Evolutionary conservation across 2,797 vertebrate genomes (phyloP).

Genomic region (Rhinophrynus dorsalis): DNA sequence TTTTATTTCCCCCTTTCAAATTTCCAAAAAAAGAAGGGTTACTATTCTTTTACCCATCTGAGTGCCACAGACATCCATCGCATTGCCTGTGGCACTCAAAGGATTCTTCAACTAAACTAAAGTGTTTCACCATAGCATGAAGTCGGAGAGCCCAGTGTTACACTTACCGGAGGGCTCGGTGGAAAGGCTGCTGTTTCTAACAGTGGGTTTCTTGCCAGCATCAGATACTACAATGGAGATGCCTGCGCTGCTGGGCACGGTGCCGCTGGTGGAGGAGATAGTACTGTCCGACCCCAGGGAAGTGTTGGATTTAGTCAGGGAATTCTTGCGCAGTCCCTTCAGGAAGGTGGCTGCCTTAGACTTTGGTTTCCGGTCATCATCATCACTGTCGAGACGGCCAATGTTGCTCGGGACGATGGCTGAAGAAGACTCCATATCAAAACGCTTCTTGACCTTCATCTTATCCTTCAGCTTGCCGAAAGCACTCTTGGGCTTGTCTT

Average conservation of each 20-base stretch:
- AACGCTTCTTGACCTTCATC: constrained; percentile 83
- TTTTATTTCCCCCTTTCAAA: no score
- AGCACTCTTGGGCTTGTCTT: constrained; percentile 87
- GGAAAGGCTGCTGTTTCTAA: constrained; percentile 87
- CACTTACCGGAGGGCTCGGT: constrained; percentile 82
- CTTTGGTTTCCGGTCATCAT: constrained; percentile 83
- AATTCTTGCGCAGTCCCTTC: constrained; percentile 83
- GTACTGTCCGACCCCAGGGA: constrained; percentile 94
- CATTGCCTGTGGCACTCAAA: no score
- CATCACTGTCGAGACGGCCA: constrained; percentile 72
- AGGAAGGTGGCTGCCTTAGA: constrained; percentile 89
- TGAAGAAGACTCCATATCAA: constrained; percentile 79
- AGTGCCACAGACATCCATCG: no score
- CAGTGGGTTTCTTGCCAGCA: constrained; percentile 67
- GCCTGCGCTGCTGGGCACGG: constrained; percentile 79
- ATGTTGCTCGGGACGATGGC: constrained; percentile 79
- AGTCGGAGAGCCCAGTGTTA: no score
- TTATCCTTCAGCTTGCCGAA: constrained; percentile 92
- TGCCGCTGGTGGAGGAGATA: constrained; percentile 88
- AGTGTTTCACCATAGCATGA: no score
- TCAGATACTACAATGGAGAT: constrained; percentile 77
- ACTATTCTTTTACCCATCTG: no score
- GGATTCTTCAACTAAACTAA: no score
- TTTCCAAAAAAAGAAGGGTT: no score
- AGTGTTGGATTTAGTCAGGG: constrained; percentile 88